Conservation (phyloP, 1,140 invertebrate genomes). For the Diachasmimorpha longicaudata region DNA sequence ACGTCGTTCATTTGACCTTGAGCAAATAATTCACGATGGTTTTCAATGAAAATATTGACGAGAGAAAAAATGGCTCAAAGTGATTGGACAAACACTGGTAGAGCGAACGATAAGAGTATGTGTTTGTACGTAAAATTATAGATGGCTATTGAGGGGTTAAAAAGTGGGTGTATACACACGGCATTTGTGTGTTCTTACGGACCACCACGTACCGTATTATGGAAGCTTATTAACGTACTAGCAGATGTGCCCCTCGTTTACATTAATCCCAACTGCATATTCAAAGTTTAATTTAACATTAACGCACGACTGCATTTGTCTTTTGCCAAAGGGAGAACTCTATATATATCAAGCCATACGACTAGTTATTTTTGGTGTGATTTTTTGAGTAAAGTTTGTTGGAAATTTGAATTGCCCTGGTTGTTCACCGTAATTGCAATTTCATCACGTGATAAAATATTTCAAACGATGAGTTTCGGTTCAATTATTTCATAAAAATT, state of each 20-base stretch:
- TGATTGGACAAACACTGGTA: neutral
- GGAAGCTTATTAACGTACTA: neutral
- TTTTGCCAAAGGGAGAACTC: neutral
- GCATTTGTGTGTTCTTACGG: neutral
- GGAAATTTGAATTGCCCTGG: too few species aligned
- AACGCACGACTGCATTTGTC: neutral
- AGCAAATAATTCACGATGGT: neutral
- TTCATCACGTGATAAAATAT: too few species aligned
- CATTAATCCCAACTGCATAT: slow-evolving; percentile 1
- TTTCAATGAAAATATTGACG: neutral
- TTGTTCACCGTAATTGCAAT: too few species aligned
- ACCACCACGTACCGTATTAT: neutral
- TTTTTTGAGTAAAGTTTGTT: too few species aligned
- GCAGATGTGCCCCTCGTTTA: neutral
- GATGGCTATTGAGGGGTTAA: neutral
- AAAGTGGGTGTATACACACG: neutral
- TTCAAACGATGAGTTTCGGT: too few species aligned
- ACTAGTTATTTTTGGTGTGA: too few species aligned
- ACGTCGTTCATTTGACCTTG: neutral
- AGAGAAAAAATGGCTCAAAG: neutral
- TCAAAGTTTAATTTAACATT: neutral
- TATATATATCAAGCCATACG: too few species aligned
- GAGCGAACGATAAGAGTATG: neutral
- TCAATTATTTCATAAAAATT: too few species aligned
- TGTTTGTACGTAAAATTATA: neutral